phyloP scores from a whole-genome alignment of 1,140 invertebrate species.

The silkworm (Bombyx mori) region ASM3026992v2 NC_085114.1:854501-855000 shows the following conservation, averaged over 20 bases:
- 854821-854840: slow-evolving; percentile 86
- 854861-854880: slow-evolving; percentile 91
- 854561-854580: slow-evolving; percentile 45
- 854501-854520: slow-evolving; percentile 15
- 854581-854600: slow-evolving; percentile 11
- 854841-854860: slow-evolving; percentile 95
- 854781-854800: slow-evolving; percentile 88
- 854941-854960: slow-evolving; percentile 89
- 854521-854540: slow-evolving; percentile 19
- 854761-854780: slow-evolving; percentile 87
- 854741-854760: slow-evolving; percentile 77
- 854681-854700: slow-evolving; percentile 26
- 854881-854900: slow-evolving; percentile 94
- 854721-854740: slow-evolving; percentile 50
- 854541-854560: slow-evolving; percentile 33
- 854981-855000: slow-evolving; percentile 96
- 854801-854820: slow-evolving; percentile 92
- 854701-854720: slow-evolving; percentile 45
- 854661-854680: slow-evolving; percentile 11
- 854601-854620: slow-evolving; percentile 16
- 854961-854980: slow-evolving; percentile 97
- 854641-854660: slow-evolving; percentile 15
- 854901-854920: slow-evolving; percentile 86
- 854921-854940: slow-evolving; percentile 76
- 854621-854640: slow-evolving; percentile 12